A percentile compares a stretch with the other conserved stretches of the same genome.
Conservation (phyloP, 30 jellyfish, hydroid and myxozoan species). For the Cassiopea andromeda region DNA sequence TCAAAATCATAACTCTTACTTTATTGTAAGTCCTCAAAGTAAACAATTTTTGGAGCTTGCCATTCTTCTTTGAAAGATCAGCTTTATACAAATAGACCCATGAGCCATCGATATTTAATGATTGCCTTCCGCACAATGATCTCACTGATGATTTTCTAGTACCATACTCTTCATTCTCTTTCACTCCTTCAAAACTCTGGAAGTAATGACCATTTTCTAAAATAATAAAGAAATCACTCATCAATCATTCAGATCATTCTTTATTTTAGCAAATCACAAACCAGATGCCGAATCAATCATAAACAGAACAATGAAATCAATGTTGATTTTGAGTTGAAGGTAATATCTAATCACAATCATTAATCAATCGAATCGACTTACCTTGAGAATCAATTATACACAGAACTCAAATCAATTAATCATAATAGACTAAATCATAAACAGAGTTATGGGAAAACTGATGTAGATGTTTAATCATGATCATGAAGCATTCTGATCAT, state of each 20-base stretch:
- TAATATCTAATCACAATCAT: not conserved
- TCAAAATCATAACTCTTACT: slow-evolving; percentile 22
- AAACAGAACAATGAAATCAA: not conserved
- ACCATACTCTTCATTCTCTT: slow-evolving; percentile 61
- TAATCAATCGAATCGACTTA: not conserved
- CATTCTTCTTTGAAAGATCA: slow-evolving; percentile 47
- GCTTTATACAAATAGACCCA: slow-evolving; percentile 28
- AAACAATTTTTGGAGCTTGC: not conserved
- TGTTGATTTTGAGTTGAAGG: not conserved
- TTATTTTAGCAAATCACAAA: not conserved
- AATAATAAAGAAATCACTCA: not conserved
- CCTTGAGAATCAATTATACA: too few relatives aligned
- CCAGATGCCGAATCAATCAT: not conserved
- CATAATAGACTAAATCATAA: too few relatives aligned
- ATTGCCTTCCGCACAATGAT: slow-evolving; percentile 71
- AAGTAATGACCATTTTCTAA: slow-evolving; percentile 37
- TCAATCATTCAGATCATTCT: not conserved
- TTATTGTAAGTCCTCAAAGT: not conserved
- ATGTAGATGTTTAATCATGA: too few relatives aligned
- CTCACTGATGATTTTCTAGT: slow-evolving; percentile 39
- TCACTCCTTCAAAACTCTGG: slow-evolving; percentile 65
- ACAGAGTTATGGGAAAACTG: too few relatives aligned
- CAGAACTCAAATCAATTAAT: too few relatives aligned
- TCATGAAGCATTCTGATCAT: too few relatives aligned
- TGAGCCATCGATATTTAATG: slow-evolving; percentile 14